Conservation (phyloP, 2,113 vertebrate genomes). For the Sapayoa aenigma region DNA sequence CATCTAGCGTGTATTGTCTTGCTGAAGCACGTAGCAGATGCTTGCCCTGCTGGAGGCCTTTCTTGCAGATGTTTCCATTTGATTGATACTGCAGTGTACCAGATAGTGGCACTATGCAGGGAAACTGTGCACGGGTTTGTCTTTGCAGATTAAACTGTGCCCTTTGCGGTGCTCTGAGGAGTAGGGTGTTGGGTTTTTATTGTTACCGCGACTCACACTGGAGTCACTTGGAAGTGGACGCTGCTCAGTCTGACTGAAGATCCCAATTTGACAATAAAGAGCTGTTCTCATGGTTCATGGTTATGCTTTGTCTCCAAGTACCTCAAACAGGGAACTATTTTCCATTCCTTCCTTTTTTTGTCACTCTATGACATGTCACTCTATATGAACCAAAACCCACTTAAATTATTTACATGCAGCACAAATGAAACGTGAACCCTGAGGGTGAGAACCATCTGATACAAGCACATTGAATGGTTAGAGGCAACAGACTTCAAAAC, state of each 20-base stretch:
- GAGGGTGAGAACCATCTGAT: neutral
- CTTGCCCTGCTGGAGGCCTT: neutral
- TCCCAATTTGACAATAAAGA: neutral
- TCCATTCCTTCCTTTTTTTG: neutral
- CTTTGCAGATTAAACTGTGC: neutral
- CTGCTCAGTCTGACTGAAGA: neutral
- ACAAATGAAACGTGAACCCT: neutral
- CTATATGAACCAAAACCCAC: neutral
- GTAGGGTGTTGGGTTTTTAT: neutral
- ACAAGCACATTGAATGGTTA: accelerated
- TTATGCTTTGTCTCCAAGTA: neutral
- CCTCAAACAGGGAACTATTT: neutral
- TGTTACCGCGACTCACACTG: neutral
- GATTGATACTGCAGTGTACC: neutral
- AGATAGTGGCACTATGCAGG: neutral
- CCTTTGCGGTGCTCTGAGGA: neutral
- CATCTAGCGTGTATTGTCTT: neutral
- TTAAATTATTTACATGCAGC: neutral
- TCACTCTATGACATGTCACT: neutral
- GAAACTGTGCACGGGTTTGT: neutral
- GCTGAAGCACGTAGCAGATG: neutral
- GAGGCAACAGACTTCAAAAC: neutral
- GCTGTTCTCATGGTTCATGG: neutral
- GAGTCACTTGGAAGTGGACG: neutral
- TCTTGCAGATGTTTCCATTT: neutral